Evolutionary conservation across 2,888 invertebrate genomes (phyloP).

Genomic region (Anarsia innoxiella): DNA sequence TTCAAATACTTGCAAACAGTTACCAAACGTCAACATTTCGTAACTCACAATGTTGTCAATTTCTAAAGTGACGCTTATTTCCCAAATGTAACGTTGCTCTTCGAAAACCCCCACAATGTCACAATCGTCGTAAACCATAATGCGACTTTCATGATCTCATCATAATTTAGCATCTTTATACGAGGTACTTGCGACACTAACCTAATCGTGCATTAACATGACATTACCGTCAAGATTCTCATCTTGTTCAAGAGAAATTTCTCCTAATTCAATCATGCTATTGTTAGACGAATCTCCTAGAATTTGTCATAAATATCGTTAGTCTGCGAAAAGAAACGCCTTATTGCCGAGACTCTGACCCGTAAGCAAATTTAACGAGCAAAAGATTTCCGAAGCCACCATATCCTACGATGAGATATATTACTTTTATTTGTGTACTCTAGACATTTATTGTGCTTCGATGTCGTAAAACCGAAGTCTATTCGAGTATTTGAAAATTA

Average conservation of each 20-base stretch:
- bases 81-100: not conserved
- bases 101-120: slow-evolving; percentile 10
- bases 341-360: no score
- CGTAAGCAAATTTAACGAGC: not conserved
- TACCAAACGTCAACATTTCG: not conserved
- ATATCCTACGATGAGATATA: slow-evolving; percentile 19
- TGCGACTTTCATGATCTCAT: slow-evolving; percentile 10
- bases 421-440: no score
- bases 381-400: slow-evolving; percentile 8
- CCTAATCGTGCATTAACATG: slow-evolving; percentile 14
- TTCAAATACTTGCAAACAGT: no score
- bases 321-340: no score
- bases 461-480: slow-evolving; percentile 37
- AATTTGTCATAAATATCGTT: no score
- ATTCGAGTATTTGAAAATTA: slow-evolving; percentile 28
- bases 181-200: slow-evolving; percentile 12
- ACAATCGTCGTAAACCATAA: slow-evolving; percentile 11
- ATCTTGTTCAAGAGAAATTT: no score
- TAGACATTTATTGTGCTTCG: slow-evolving; percentile 18
- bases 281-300: no score
- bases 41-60: not conserved
- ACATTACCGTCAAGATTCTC: no score
- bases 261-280: no score
- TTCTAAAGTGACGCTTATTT: no score
- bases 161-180: slow-evolving; percentile 15